These are phyloP conservation scores for Monochamus alternatus DNA, from an alignment of 2,888 invertebrate species.

Conservation along the genomic window DNA sequence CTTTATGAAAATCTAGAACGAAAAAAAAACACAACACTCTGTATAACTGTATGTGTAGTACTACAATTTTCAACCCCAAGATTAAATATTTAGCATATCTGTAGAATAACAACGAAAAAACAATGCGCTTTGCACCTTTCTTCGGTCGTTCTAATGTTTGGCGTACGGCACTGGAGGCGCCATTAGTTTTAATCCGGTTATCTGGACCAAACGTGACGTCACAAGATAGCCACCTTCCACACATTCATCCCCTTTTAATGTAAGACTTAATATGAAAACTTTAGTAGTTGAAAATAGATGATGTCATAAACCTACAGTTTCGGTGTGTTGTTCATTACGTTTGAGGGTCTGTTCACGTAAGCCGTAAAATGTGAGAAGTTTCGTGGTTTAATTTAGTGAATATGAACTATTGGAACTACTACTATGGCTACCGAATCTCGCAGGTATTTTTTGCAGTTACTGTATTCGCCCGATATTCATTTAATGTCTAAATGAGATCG, in stretches of 20 bases:
- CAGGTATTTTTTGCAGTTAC: conserved; percentile 29
- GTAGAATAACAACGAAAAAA: too few relatives aligned
- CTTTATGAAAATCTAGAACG: too few relatives aligned
- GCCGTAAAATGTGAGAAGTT: conserved; percentile 29
- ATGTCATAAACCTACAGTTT: conserved; percentile 29
- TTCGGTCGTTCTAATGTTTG: too few relatives aligned
- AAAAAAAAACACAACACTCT: too few relatives aligned
- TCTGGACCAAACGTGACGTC: conserved; percentile 60
- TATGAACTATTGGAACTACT: conserved; percentile 53
- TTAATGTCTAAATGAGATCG: too few relatives aligned
- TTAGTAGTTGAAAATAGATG: conserved; percentile 46
- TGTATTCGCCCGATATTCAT: too few relatives aligned
- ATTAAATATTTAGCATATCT: too few relatives aligned
- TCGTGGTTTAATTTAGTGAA: conserved; percentile 28
- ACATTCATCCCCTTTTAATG: conserved; percentile 56
- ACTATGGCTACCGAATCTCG: conserved; percentile 48
- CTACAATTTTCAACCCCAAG: too few relatives aligned
- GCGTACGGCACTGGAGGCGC: conserved; percentile 37
- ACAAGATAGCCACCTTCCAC: conserved; percentile 54
- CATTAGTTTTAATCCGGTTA: conserved; percentile 60
- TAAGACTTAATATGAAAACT: conserved; percentile 42
- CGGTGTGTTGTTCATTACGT: conserved; percentile 21
- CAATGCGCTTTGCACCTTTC: too few relatives aligned
- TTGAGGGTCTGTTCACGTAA: background rate
- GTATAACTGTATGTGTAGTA: too few relatives aligned